A percentile compares a stretch with the other conserved stretches of the same genome.
Conservation (phyloP, 1,140 invertebrate species). For the Drosophila nebulosa region DNA sequence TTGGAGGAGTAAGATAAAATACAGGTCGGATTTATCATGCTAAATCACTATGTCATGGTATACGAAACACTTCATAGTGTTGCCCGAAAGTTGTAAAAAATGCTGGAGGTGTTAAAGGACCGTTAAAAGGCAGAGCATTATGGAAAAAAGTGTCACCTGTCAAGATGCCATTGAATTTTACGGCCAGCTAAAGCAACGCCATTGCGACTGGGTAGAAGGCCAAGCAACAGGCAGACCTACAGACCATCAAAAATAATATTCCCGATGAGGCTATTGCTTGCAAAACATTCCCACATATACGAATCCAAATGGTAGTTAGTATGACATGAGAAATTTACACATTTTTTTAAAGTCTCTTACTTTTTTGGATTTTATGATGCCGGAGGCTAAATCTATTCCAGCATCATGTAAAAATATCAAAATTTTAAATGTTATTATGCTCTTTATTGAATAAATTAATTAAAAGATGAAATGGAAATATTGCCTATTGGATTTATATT, state of each 20-base stretch:
- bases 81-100: constrained; percentile 83
- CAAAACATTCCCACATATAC: constrained; percentile 78
- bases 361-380: background rate
- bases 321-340: no score
- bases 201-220: constrained; percentile 78
- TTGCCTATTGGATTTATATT: no score
- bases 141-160: no score
- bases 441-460: no score
- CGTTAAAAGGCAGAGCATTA: constrained; percentile 82
- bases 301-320: constrained; percentile 80
- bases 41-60: constrained; percentile 85
- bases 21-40: constrained; percentile 81
- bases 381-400: background rate
- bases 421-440: no score
- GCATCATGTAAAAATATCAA: no score
- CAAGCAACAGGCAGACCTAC: constrained; percentile 81
- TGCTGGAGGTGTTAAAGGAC: constrained; percentile 84
- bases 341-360: background rate
- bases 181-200: constrained; percentile 48
- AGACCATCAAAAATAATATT: constrained; percentile 79
- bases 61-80: constrained; percentile 83
- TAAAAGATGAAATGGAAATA: no score
- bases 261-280: constrained; percentile 73
- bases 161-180: constrained; percentile 44
- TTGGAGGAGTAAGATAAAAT: constrained; percentile 80